These are phyloP conservation scores for Polyploca ridens DNA, from an alignment of 2,888 invertebrate genomes.

Conservation along the genomic window DNA sequence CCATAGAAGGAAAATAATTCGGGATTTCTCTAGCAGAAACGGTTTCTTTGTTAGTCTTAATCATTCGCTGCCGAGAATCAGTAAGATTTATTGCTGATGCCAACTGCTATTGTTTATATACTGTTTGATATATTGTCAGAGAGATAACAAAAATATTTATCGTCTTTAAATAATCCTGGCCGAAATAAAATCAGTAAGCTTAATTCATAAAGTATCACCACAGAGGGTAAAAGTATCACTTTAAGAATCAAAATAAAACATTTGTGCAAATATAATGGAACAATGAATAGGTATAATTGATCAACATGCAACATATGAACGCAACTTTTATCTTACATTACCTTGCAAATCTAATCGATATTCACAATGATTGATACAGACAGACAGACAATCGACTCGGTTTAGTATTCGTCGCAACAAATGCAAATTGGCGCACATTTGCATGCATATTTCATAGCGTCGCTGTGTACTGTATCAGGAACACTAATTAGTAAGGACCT, in stretches of 20 bases:
- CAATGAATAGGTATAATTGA: not conserved
- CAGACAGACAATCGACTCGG: slow-evolving; percentile 37
- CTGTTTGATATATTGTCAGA: no score
- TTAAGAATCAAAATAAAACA: no score
- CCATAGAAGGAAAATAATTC: slow-evolving; percentile 45
- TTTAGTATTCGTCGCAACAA: slow-evolving; percentile 37
- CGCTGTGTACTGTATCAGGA: slow-evolving; percentile 36
- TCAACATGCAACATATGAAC: not conserved
- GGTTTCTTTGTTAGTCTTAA: slow-evolving; percentile 66
- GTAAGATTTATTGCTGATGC: slow-evolving; percentile 56
- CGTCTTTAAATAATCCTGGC: no score
- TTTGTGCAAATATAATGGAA: not conserved
- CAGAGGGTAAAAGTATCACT: no score
- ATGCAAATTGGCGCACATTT: slow-evolving; percentile 45
- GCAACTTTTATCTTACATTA: slow-evolving; percentile 6
- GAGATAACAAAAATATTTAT: not conserved
- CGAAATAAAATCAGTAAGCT: not conserved
- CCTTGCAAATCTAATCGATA: slow-evolving; percentile 17
- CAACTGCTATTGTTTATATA: slow-evolving; percentile 35
- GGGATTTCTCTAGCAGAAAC: slow-evolving; percentile 49
- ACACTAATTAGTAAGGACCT: slow-evolving; percentile 57
- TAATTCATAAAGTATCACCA: no score
- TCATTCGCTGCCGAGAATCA: slow-evolving; percentile 56
- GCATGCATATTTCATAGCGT: slow-evolving; percentile 56
- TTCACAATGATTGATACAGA: slow-evolving; percentile 21